These are phyloP conservation scores for Helleia helle DNA, from an alignment of 2,888 invertebrate genomes.

Conservation along the genomic window DNA sequence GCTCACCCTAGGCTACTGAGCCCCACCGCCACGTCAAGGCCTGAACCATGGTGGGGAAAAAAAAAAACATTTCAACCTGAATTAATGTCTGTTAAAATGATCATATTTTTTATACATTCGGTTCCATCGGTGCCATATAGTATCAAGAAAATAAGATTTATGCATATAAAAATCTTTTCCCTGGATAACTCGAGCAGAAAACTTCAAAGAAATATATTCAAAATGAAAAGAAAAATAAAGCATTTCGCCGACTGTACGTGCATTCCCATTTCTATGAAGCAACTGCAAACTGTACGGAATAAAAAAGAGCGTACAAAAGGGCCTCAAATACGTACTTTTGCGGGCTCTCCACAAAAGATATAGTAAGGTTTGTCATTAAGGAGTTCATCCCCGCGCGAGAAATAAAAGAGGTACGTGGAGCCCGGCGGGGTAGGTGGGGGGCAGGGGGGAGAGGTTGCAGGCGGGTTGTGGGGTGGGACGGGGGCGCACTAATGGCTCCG, in stretches of 20 bases:
- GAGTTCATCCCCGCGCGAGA: slow-evolving; percentile 74
- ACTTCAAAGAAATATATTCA: background rate
- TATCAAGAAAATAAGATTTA: too few species aligned
- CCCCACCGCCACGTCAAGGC: too few species aligned
- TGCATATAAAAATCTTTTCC: too few species aligned
- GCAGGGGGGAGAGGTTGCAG: slow-evolving; percentile 28
- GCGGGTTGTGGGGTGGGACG: slow-evolving; percentile 28
- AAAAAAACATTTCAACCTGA: too few species aligned
- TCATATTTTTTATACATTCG: too few species aligned
- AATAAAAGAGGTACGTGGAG: slow-evolving; percentile 69
- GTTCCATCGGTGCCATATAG: too few species aligned
- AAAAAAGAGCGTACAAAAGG: slow-evolving; percentile 69
- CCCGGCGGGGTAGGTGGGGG: slow-evolving; percentile 30
- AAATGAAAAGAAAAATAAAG: slow-evolving; percentile 3
- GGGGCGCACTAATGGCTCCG: slow-evolving; percentile 69
- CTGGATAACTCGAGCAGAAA: too few species aligned
- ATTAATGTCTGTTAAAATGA: too few species aligned
- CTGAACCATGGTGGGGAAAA: too few species aligned
- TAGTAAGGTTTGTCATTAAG: slow-evolving; percentile 75
- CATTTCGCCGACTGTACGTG: background rate
- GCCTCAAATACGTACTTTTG: slow-evolving; percentile 73
- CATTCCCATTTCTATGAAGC: slow-evolving; percentile 15
- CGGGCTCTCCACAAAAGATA: slow-evolving; percentile 73
- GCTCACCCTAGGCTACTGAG: too few species aligned
- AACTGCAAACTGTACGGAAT: slow-evolving; percentile 45